phyloP scores from a whole-genome alignment of 2,888 invertebrate species.

The Balanococcus diminutus region DNA sequence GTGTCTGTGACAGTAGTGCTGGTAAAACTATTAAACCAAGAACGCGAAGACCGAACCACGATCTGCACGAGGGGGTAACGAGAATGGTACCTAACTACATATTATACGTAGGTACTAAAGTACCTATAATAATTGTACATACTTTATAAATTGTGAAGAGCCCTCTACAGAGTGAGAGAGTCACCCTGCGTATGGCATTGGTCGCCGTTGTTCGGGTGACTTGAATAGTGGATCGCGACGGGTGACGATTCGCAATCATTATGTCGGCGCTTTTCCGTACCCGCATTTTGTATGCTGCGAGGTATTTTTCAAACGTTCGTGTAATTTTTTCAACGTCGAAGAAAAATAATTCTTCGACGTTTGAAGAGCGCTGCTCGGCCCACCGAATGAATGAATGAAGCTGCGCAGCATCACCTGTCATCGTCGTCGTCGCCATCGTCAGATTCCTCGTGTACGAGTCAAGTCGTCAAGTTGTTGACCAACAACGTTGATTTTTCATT shows the following conservation, averaged over 20 bases:
- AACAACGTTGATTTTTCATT: too few relatives aligned
- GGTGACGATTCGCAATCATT: constrained; percentile 4
- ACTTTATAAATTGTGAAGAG: constrained; percentile 36
- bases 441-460: neutral
- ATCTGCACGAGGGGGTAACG: neutral
- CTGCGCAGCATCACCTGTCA: neutral
- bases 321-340: neutral
- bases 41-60: neutral
- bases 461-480: too few relatives aligned
- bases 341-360: neutral
- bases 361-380: neutral
- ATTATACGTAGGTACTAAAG: neutral
- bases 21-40: constrained; percentile 49
- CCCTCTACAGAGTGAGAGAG: neutral
- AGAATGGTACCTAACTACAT: neutral
- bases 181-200: constrained; percentile 37
- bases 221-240: constrained; percentile 51
- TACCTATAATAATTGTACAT: neutral
- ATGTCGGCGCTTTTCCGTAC: too few relatives aligned
- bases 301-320: neutral
- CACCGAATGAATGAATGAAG: neutral
- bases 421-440: neutral
- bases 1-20: constrained; percentile 48
- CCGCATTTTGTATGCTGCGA: neutral
- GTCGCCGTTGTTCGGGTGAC: constrained; percentile 1